Evolutionary conservation across 2,797 vertebrate species (phyloP).

Genomic region (Cyprinella venusta): DNA sequence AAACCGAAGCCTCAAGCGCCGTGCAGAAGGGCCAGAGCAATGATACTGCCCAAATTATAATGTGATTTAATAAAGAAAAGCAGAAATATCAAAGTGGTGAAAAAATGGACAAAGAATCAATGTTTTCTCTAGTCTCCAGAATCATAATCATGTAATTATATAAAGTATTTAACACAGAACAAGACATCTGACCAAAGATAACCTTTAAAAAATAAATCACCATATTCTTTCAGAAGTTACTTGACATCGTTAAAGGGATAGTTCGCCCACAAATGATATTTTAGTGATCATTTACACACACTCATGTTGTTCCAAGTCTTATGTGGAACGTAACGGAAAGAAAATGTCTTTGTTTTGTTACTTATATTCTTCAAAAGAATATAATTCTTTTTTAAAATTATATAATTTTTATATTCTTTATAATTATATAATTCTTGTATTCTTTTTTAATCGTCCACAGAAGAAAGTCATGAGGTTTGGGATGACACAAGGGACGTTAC

Average conservation of each 20-base stretch:
- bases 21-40: conserved; percentile 53
- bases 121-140: conserved; percentile 27
- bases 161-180: background rate
- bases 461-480: background rate
- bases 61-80: conserved; percentile 31
- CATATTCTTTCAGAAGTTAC: background rate
- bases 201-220: background rate
- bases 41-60: conserved; percentile 29
- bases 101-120: conserved; percentile 11
- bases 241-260: background rate
- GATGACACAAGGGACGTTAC: background rate
- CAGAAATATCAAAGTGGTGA: conserved; percentile 29
- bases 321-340: background rate
- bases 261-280: background rate
- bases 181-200: background rate
- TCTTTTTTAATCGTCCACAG: background rate
- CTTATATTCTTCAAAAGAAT: background rate
- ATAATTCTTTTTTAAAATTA: too few species aligned
- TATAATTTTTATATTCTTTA: too few species aligned
- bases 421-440: too few species aligned
- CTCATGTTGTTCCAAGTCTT: background rate
- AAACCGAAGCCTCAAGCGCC: conserved; percentile 30
- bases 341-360: background rate
- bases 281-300: background rate
- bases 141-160: background rate